A percentile compares a stretch with the other conserved stretches of the same genome.
These are phyloP conservation scores for Pipra filicauda DNA, from an alignment of 2,113 vertebrate species.

Conservation along the genomic window DNA sequence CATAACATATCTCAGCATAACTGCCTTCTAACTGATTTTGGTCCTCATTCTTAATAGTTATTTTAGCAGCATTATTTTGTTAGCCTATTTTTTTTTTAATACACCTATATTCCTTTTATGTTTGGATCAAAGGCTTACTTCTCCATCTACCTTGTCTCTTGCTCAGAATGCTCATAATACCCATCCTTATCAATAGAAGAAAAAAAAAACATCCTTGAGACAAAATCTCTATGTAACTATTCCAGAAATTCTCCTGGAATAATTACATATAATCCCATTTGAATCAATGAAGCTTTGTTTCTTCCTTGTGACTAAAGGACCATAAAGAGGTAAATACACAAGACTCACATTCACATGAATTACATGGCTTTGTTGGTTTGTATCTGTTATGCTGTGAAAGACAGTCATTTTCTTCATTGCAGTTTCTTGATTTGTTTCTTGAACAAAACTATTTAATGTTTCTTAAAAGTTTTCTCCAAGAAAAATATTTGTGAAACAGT, in stretches of 20 bases:
- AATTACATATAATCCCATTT: not conserved
- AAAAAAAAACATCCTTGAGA: not conserved
- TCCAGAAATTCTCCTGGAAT: not conserved
- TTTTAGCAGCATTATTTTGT: not conserved
- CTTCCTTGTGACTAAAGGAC: not conserved
- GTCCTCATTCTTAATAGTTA: not conserved
- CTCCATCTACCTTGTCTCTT: not conserved
- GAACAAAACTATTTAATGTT: not conserved
- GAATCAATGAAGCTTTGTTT: not conserved
- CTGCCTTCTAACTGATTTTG: not conserved
- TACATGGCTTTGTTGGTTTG: accelerated
- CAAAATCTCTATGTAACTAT: not conserved
- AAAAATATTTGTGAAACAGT: not conserved
- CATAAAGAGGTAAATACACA: not conserved
- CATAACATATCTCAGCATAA: not conserved
- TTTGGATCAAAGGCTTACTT: not conserved
- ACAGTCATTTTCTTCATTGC: not conserved
- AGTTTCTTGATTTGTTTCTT: not conserved
- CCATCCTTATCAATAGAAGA: not conserved
- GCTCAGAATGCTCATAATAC: not conserved
- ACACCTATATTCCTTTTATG: not conserved
- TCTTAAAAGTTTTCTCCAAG: not conserved
- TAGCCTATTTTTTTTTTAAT: not conserved
- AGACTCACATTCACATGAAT: not conserved
- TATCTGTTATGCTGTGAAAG: not conserved